Base-by-base conservation (phyloP, 1,140 invertebrate species). In the Danaus plexippus region DNA sequence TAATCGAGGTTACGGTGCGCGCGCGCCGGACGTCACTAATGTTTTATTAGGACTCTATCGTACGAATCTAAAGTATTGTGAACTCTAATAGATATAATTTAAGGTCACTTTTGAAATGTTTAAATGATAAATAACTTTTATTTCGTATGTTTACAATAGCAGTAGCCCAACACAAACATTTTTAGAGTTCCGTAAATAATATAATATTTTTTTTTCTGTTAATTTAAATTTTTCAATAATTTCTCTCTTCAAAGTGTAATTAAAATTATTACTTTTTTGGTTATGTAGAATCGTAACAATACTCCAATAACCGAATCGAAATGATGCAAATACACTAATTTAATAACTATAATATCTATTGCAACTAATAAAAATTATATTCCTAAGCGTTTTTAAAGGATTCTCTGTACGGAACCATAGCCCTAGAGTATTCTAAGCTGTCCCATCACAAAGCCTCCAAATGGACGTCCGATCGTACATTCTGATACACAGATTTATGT, bases 1-100 rank as follows among this genome's bases (percentile, higher is more conserved):
- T 84, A 84, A 81, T 81, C 78, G 78, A 72, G 72, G 77, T 75
- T 70, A 73, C 71, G 75, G 67, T 80, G 78, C 80, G 77, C 78
- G 59, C 71, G 70, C 80, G 77, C 73, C 73, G 80, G 76, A 80
- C 79, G 78, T 80, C 75, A 72, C 71, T 67, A 66, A 78, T 76
- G 66, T 63, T 66, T 64, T 54, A 59, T 59, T 59, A 59, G 46
- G 18, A 49, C 51, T 46, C 47, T 11, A 11, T 40, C 42, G 10
- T 49, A 10, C 9, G 4, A 9, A 47, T 15, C 8, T 9, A 13
- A 10, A n/a, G n/a, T 9, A 61, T 47, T 50, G 45, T 68, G 44
- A 54, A 47, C 59, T 57, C 57, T 79, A 71, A 56, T 5, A 1
- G 9, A 1, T 18, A 51, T 0, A 12, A 4, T 10, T 46, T 75